A percentile compares a stretch with the other conserved stretches of the same genome.
phyloP scores from a whole-genome alignment of 2,888 invertebrate genomes.

The Cheilosia pagana region DNA sequence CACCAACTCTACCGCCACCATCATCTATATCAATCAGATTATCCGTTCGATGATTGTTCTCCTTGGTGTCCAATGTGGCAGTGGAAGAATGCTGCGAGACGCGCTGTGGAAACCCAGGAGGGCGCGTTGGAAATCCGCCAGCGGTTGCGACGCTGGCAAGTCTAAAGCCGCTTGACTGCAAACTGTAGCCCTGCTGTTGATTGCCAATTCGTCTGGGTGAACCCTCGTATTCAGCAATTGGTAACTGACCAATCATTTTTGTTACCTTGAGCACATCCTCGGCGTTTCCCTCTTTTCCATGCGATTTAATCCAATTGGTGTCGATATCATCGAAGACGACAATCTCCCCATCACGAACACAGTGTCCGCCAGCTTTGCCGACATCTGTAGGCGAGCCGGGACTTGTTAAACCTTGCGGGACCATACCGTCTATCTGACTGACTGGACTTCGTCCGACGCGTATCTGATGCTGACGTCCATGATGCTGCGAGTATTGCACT shows the following conservation, averaged over 20 bases:
- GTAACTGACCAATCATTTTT: conserved; percentile 84
- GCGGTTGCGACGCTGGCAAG: conserved; percentile 84
- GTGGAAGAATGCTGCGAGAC: conserved; percentile 77
- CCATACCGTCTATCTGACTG: conserved; percentile 79
- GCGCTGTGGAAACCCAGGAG: conserved; percentile 91
- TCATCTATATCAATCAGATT: conserved; percentile 80
- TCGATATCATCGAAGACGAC: conserved; percentile 90
- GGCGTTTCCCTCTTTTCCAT: conserved; percentile 76
- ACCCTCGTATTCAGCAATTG: conserved; percentile 97
- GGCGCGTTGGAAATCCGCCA: conserved; percentile 88
- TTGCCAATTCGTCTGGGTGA: conserved; percentile 94
- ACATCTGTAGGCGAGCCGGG: conserved; percentile 83
- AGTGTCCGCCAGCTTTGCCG: conserved; percentile 80
- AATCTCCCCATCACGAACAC: conserved; percentile 91
- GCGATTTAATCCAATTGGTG: conserved; percentile 82
- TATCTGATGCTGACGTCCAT: conserved; percentile 80
- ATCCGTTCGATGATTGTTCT: conserved; percentile 57
- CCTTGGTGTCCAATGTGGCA: conserved; percentile 38
- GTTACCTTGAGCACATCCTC: conserved; percentile 83
- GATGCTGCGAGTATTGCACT: conserved; percentile 80
- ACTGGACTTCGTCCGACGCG: conserved; percentile 82
- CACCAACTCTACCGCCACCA: conserved; percentile 72
- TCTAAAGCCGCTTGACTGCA: conserved; percentile 46
- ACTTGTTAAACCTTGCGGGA: conserved; percentile 80
- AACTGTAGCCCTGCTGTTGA: conserved; percentile 70